Percentiles rank a stretch among this genome's conserved stretches.
Conservation (phyloP, 2,888 invertebrate genomes). For the Catonia carolina region DNA sequence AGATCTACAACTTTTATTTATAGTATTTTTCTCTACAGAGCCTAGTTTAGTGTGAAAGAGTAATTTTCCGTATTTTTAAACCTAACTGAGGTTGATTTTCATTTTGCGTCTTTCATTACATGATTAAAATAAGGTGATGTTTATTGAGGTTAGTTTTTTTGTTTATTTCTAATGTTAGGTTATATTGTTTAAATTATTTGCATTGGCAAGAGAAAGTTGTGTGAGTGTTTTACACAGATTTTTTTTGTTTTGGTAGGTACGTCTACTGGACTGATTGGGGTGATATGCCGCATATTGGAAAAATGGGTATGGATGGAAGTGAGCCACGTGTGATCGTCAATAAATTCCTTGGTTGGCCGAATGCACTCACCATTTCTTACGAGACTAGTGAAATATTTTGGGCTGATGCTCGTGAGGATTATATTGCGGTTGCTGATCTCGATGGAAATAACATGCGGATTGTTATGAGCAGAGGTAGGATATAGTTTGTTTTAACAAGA, state of each 20-base stretch:
- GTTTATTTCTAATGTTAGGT: no score
- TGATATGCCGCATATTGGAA: conserved; percentile 69
- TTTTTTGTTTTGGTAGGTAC: conserved; percentile 41
- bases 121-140: no score
- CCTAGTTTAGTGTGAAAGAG: no score
- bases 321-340: conserved; percentile 57
- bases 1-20: no score
- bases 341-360: conserved; percentile 74
- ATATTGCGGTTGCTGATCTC: conserved; percentile 74
- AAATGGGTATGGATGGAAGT: conserved; percentile 77
- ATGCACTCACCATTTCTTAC: conserved; percentile 71
- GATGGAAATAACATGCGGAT: conserved; percentile 66
- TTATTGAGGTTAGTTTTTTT: no score
- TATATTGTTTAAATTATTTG: no score
- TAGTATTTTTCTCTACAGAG: no score
- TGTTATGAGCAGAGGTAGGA: conserved; percentile 58
- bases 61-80: no score
- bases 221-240: background rate
- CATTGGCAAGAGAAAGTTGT: no score
- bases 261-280: conserved; percentile 90
- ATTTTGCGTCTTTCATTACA: no score
- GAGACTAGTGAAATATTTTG: conserved; percentile 74
- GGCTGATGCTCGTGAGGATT: conserved; percentile 82
- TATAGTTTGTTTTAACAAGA: no score
- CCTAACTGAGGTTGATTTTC: no score